Evolutionary conservation across 2,113 vertebrate species (phyloP), one percentile per base, ranked within the genome.

Genomic region (Spea bombifrons): DNA sequence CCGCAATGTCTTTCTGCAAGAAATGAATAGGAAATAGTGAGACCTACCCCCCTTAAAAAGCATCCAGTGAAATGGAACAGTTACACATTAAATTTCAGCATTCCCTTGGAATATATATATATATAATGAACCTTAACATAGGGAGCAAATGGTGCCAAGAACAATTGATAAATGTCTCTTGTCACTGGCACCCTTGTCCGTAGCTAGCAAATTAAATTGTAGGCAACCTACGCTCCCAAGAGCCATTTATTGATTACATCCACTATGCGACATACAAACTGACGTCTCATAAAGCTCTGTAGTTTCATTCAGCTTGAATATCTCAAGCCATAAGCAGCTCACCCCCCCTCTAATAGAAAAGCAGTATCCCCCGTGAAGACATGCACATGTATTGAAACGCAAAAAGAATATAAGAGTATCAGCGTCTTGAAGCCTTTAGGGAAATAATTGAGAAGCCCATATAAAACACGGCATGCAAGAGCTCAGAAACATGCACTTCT

Each of bases 1-100:
- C 79, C 0, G 89, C 73, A 84, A 83, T 82, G 85, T 87, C 89
- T 83, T 94, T 96, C 97, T 99, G 92, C 66, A 92, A 86, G 82
- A 90, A 72, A 81, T 55, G 73, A 85, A 84, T 0, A 81, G 43
- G 83, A 86, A 17, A 81, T 83, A 68, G 12, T 89, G 83, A 90
- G 82, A 80, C 80, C 61, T 73, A 43, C 70, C 63, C 63, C 53
- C 16, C 7, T 30, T 43, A 3, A 44, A 0, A 6, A 61, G 4
- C 55, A 59, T 7, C 55, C 12, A 5, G 55, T 59, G 55, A 59
- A 59, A 15, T 15, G 30, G 9, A 68, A 68, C 45, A 46, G 43
- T 2, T 2, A 17, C 15, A 64, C 8, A 7, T 13, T 12, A 59
- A 59, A 9, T 13, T 9, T 59, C 10, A 52, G 50, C 9, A 52